Conservation (phyloP, 2,797 vertebrate genomes). For the Heterohyrax brucei region DNA sequence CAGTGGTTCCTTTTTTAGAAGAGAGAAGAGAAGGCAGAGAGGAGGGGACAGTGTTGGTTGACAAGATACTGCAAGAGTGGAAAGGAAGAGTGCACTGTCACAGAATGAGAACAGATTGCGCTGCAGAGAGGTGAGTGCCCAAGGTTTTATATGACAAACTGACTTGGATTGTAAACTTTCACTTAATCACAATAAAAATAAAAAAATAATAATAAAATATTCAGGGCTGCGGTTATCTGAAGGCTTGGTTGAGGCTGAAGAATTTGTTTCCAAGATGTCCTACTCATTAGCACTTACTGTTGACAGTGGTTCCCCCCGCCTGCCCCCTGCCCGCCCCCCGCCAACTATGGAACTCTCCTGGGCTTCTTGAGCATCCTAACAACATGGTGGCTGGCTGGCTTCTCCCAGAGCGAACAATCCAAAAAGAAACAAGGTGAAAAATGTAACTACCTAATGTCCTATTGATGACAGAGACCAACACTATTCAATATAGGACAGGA, state of each 20-base stretch:
- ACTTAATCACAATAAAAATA: no score
- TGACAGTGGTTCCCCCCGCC: background rate
- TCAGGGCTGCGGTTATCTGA: no score
- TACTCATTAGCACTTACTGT: background rate
- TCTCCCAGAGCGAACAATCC: background rate
- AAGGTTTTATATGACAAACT: no score
- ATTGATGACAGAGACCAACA: background rate
- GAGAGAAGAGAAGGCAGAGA: no score
- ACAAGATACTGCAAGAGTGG: no score
- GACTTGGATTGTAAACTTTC: no score
- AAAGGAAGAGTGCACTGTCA: no score
- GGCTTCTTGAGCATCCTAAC: background rate
- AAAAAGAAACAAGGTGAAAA: background rate
- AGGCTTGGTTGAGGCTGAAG: background rate
- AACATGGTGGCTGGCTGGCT: background rate
- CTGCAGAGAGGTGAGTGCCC: no score
- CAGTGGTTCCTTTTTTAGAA: no score
- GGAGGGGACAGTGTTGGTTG: no score
- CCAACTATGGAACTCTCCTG: background rate
- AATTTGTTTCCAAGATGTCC: background rate
- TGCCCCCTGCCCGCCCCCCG: background rate
- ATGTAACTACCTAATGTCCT: background rate
- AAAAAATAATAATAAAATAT: no score
- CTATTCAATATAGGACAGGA: background rate
- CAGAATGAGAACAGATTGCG: no score